Evolutionary conservation across 2,888 invertebrate genomes (phyloP).

Genomic region (Sphaerophoria taeniata): DNA sequence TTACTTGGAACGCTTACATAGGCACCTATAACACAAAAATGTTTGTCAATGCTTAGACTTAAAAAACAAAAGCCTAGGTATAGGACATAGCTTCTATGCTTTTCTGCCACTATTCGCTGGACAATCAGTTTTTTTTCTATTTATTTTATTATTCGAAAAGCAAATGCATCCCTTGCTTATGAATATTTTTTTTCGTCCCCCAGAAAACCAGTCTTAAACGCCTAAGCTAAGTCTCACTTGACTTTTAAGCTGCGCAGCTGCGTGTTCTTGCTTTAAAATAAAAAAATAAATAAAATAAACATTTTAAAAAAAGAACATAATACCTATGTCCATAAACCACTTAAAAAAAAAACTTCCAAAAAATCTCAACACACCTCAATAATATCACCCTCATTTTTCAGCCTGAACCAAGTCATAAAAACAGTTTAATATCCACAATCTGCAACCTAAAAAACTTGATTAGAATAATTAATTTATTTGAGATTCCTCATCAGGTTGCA

Average conservation of each 20-base stretch:
- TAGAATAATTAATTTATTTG: constrained; percentile 73
- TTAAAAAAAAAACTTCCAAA: constrained; percentile 28
- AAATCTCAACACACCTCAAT: constrained; percentile 50
- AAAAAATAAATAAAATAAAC: constrained; percentile 49
- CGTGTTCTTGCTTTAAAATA: constrained; percentile 34
- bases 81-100: no score
- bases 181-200: constrained; percentile 49
- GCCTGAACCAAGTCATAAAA: constrained; percentile 28
- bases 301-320: constrained; percentile 33
- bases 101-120: no score
- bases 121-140: not conserved
- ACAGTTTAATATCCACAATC: constrained; percentile 49
- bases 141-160: not conserved
- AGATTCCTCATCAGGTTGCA: constrained; percentile 44
- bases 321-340: constrained; percentile 1
- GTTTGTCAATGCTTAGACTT: no score
- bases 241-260: constrained; percentile 61
- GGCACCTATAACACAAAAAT: no score
- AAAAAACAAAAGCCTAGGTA: no score
- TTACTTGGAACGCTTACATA: no score
- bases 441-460: constrained; percentile 65
- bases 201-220: constrained; percentile 30
- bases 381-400: constrained; percentile 39
- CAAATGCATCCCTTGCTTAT: constrained; percentile 36
- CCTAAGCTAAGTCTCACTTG: constrained; percentile 63